A percentile compares a stretch with the other conserved stretches of the same genome.
phyloP scores from a whole-genome alignment of 2,888 invertebrate species.

The Polymixis lichenea region DNA sequence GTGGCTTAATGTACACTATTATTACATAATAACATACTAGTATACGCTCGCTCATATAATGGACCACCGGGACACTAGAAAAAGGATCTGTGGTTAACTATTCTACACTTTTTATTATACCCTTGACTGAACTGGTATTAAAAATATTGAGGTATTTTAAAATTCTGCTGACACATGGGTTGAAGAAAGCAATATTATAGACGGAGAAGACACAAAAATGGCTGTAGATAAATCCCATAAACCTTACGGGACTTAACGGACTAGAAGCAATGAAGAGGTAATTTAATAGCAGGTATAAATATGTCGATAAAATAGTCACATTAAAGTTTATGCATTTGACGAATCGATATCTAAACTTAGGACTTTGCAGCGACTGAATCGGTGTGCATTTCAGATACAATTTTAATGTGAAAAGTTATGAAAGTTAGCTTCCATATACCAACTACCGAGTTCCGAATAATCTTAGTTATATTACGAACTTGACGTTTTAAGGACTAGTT shows the following conservation, averaged over 20 bases:
- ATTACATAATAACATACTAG: constrained; percentile 56
- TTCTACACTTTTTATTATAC: not conserved
- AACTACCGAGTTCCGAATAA: constrained; percentile 30
- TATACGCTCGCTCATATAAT: constrained; percentile 33
- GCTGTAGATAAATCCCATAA: constrained; percentile 24
- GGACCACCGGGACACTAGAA: constrained; percentile 49
- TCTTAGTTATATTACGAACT: constrained; percentile 28
- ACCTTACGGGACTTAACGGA: constrained; percentile 27
- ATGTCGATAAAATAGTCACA: constrained; percentile 19
- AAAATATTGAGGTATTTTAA: constrained; percentile 13
- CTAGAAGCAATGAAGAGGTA: constrained; percentile 19
- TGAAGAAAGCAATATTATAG: constrained; percentile 1
- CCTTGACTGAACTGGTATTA: not conserved
- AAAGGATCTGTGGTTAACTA: constrained; percentile 17
- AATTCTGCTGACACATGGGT: not conserved
- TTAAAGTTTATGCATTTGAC: constrained; percentile 17
- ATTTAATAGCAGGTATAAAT: constrained; percentile 34
- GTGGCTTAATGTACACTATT: constrained; percentile 56
- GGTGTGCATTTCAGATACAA: constrained; percentile 18
- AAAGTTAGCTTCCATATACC: not conserved
- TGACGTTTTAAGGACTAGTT: constrained; percentile 9
- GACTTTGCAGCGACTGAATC: constrained; percentile 8
- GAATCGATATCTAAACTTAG: constrained; percentile 25
- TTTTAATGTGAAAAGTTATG: constrained; percentile 45
- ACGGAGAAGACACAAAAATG: not conserved